Base-by-base conservation (phyloP, 2,113 vertebrate genomes). In the Pontoporia blainvillei region DNA sequence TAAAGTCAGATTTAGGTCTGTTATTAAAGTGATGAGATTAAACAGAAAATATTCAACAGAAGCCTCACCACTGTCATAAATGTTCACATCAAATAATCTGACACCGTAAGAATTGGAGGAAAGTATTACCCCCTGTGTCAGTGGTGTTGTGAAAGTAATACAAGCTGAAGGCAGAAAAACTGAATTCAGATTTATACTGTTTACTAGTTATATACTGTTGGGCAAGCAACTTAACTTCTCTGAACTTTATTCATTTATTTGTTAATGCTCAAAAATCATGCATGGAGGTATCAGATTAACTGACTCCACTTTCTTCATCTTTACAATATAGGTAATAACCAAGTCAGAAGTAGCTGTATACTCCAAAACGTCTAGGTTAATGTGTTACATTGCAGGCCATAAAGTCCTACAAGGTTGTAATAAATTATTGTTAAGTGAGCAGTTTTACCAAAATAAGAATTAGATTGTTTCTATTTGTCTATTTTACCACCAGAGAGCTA, bases 161-260 rank as follows among this genome's bases (percentile, higher is more conserved):
- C 6, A 86, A 39, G 34, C 7, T 90, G 10, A 62, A 85, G 39
- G 64, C 27, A 85, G 23, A 67, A 61, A 79, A 73, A 20, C 7
- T 64, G 6, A 78, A 61, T 87, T 91, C n/a, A 94, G 64, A 61
- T 54, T 71, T 75, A 44, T 5, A 21, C 36, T 4, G 44, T 46
- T 69, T 73, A 62, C 23, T 49, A 54, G 25, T 14, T 84, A 23
- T 78, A 18, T 31, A 13, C 20, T 78, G 36, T 39, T 6, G 4
- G 59, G 44, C 15, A 72, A 89, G 78, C 54, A 61, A 49, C 18
- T 61, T 75, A 44, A 82, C 61, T 73, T 96, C 13, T 54, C 41
- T 90, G 49, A 41, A 36, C 49, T 90, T 89, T 66, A 57, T 57
- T 76, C 36, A 62, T 92, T 67, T 21, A 67, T 81, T 84, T 44